phyloP scores from a whole-genome alignment of 2,113 vertebrate genomes.

The Ictalurus punctatus region DNA sequence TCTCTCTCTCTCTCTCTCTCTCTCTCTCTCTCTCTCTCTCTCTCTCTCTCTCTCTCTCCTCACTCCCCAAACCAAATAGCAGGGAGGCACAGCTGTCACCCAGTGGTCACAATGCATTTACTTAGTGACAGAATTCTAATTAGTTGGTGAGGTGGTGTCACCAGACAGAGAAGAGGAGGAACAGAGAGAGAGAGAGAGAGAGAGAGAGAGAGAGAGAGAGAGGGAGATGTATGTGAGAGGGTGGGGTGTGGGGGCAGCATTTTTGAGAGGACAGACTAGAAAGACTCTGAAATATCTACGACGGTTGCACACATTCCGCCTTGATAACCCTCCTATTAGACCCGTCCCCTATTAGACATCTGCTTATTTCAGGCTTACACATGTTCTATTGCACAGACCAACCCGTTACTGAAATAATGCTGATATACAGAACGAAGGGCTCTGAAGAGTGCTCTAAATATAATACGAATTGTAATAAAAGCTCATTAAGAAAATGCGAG shows the following conservation, averaged over 20 bases:
- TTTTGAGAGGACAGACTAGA: slow-evolving; percentile 61
- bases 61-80: slow-evolving; percentile 75
- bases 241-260: slow-evolving; percentile 55
- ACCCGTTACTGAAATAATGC: not conserved
- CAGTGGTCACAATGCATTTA: slow-evolving; percentile 97
- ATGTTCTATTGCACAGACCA: not conserved
- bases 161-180: slow-evolving; percentile 63
- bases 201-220: slow-evolving; percentile 52
- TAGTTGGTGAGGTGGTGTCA: slow-evolving; percentile 91
- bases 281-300: slow-evolving; percentile 45
- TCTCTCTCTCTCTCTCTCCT: slow-evolving; percentile 63
- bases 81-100: slow-evolving; percentile 81
- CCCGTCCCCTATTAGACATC: not conserved
- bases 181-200: slow-evolving; percentile 53
- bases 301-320: slow-evolving; percentile 34
- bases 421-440: not conserved
- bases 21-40: slow-evolving; percentile 56
- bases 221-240: slow-evolving; percentile 57
- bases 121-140: slow-evolving; percentile 99
- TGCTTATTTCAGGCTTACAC: not conserved
- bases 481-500: not conserved
- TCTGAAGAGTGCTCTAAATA: not conserved
- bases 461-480: not conserved
- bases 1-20: slow-evolving; percentile 64
- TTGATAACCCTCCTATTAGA: slow-evolving; percentile 42